Evolutionary conservation across 2,888 invertebrate species (phyloP), one percentile per base, ranked within the genome.

Genomic region (Slavum lentiscoides): DNA sequence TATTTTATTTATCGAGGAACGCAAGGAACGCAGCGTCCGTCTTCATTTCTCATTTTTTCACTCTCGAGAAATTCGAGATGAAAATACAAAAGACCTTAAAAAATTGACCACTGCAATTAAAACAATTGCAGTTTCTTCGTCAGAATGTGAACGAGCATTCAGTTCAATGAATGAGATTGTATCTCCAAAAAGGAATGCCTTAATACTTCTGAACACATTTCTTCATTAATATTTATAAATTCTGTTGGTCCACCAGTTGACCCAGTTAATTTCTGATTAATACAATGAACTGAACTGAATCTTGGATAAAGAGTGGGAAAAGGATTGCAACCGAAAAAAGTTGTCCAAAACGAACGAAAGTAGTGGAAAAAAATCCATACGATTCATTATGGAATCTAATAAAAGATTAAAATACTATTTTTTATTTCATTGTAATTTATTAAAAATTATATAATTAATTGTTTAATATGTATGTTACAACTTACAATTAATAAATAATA

Each of bases 201-300:
- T 69, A 30, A 69, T 19, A n/a, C n/a, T 37, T 69, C 55, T 55
- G 69, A 55, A 55, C 69, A 69, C 49, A 69, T 55, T 55, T 55
- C 37, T 23, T 69, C 37, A 69, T 69, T 69, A 55, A 69, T 69
- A n/a, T 69, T 69, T n/a, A 69, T 69, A 55, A 69, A 37, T 55
- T n/a, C 30, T 69, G 69, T 55, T 69, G 53, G 69, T 55, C 69
- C 69, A 23, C 30, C 69, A 68, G 67, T 67, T 69, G 13, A 53
- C 21, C 9, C 53, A 55, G n/a, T n/a, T n/a, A n/a, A n/a, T n/a
- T n/a, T n/a, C n/a, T n/a, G n/a, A 55, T 69, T 19, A 69, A 55
- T 55, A 30, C 69, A 69, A 37, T 19, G 19, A 30, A 69, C 30
- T 69, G 55, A 30, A 55, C 30, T 55, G 30, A 69, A 55, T 55